Percentiles rank a stretch among this genome's conserved stretches.
Conservation (phyloP, 2,113 vertebrate species). For the Microcebus griseorufus region DNA sequence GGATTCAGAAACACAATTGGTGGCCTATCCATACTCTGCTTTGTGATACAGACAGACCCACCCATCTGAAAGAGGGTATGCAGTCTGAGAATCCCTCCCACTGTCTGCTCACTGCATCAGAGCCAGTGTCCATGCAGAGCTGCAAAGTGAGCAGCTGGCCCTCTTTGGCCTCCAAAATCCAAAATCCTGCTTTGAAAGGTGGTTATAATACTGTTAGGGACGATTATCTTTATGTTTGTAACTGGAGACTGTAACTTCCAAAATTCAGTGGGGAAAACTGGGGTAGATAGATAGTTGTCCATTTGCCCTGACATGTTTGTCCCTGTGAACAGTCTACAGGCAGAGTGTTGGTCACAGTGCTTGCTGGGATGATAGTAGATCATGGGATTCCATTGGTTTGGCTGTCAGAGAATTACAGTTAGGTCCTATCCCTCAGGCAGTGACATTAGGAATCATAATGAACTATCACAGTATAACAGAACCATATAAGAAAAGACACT, state of each 20-base stretch:
- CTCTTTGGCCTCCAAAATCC: background rate
- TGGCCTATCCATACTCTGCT: background rate
- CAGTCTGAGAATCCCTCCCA: background rate
- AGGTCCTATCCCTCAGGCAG: background rate
- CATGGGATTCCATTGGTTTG: background rate
- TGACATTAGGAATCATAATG: background rate
- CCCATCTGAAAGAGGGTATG: background rate
- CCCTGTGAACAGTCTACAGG: background rate
- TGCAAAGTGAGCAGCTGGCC: background rate
- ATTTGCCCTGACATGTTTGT: background rate
- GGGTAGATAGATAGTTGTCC: background rate
- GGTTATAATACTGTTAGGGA: background rate
- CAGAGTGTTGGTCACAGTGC: background rate
- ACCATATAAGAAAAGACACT: background rate
- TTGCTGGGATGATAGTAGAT: background rate
- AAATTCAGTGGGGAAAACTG: background rate
- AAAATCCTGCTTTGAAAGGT: background rate
- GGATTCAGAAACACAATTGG: conserved; percentile 1
- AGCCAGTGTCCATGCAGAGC: background rate
- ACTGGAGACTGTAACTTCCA: background rate
- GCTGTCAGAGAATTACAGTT: background rate
- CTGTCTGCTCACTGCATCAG: background rate
- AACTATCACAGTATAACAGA: background rate
- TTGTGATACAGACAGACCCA: background rate
- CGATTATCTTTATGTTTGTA: background rate